Evolutionary conservation across 2,888 invertebrate genomes (phyloP).

Genomic region (Junonia oenone): DNA sequence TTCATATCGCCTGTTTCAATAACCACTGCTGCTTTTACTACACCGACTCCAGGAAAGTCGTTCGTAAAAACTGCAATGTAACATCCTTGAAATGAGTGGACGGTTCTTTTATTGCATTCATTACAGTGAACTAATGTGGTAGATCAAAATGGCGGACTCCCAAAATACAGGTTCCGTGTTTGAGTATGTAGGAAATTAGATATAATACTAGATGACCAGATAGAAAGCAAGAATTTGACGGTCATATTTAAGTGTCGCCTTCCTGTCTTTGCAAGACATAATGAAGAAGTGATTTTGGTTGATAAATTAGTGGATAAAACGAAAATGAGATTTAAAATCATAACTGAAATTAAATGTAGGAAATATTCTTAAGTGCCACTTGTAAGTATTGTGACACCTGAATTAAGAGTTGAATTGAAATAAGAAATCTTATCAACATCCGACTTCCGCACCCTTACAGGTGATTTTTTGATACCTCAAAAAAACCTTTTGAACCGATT

Average conservation of each 20-base stretch:
- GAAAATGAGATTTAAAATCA: neutral
- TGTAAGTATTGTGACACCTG: slow-evolving; percentile 27
- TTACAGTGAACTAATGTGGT: slow-evolving; percentile 59
- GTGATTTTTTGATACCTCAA: slow-evolving; percentile 40
- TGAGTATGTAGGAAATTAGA: slow-evolving; percentile 55
- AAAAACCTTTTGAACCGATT: slow-evolving; percentile 49
- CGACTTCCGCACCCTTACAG: slow-evolving; percentile 65
- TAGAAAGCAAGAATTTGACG: slow-evolving; percentile 1
- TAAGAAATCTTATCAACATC: slow-evolving; percentile 45
- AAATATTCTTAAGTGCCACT: slow-evolving; percentile 7
- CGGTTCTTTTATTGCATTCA: slow-evolving; percentile 35
- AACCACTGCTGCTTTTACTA: slow-evolving; percentile 38
- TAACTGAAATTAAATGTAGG: neutral
- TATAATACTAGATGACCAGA: slow-evolving; percentile 12
- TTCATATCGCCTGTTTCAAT: slow-evolving; percentile 9
- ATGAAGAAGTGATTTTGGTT: neutral
- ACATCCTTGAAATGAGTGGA: neutral
- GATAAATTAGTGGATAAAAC: neutral
- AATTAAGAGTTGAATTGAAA: slow-evolving; percentile 29
- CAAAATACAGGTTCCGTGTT: slow-evolving; percentile 68
- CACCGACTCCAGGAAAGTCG: neutral
- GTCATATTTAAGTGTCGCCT: slow-evolving; percentile 3
- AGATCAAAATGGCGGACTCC: slow-evolving; percentile 69
- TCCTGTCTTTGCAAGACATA: slow-evolving; percentile 6
- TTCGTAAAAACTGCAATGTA: slow-evolving; percentile 34